These are phyloP conservation scores for Pogoniulus pusillus DNA, from an alignment of 2,797 vertebrate species.

Conservation along the genomic window DNA sequence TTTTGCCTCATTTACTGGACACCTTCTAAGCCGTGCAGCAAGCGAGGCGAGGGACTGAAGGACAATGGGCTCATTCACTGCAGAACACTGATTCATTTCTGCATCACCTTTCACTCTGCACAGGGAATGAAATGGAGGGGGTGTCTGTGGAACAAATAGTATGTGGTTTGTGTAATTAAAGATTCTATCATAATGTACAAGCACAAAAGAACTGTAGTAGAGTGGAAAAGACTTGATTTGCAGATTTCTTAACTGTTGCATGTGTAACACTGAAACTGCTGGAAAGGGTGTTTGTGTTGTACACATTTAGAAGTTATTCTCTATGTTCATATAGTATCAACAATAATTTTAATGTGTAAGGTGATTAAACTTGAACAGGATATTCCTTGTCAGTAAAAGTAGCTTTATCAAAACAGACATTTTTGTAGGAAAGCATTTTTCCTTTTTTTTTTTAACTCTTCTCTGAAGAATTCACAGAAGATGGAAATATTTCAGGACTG, in stretches of 20 bases:
- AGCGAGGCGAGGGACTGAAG: background rate
- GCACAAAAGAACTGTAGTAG: background rate
- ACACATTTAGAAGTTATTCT: background rate
- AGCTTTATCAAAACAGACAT: background rate
- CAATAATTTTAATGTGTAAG: background rate
- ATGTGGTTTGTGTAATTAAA: constrained; percentile 18
- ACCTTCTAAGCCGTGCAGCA: background rate
- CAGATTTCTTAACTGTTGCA: background rate
- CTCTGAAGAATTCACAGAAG: background rate
- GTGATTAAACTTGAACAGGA: background rate
- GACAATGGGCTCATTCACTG: constrained; percentile 65
- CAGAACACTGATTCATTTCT: constrained; percentile 58
- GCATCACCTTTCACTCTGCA: constrained; percentile 28
- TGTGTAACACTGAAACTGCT: background rate
- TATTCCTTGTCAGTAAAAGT: background rate
- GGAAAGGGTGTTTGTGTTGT: background rate
- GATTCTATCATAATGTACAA: background rate
- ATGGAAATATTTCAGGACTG: constrained; percentile 23
- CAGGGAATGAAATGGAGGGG: background rate
- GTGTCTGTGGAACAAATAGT: background rate
- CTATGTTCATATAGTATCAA: background rate
- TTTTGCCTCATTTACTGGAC: constrained; percentile 49
- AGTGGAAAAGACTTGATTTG: background rate
- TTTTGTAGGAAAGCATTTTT: background rate
- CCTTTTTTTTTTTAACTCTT: background rate